Conservation (phyloP, 2,113 vertebrate genomes). For the Chaetura pelagica region DNA sequence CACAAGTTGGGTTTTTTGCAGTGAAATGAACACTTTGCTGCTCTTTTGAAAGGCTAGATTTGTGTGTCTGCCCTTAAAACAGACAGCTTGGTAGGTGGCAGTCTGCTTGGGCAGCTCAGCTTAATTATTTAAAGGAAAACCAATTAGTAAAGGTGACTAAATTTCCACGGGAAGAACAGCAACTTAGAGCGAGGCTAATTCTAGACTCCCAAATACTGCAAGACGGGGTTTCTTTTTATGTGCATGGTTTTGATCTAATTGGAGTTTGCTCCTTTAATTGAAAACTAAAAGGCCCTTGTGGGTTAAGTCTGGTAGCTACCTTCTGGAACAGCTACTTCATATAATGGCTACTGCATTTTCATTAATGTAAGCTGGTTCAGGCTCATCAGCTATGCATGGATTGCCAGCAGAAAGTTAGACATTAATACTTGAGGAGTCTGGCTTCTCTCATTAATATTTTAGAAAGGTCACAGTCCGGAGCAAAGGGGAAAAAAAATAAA, state of each 20-base stretch:
- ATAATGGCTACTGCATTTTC: neutral
- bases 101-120: constrained; percentile 17
- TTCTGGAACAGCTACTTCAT: neutral
- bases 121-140: constrained; percentile 67
- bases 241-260: constrained; percentile 26
- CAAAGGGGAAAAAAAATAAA: neutral
- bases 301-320: constrained; percentile 9
- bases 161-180: constrained; percentile 55
- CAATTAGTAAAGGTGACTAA: constrained; percentile 77
- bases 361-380: neutral
- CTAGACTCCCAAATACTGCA: constrained; percentile 42
- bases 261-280: constrained; percentile 51
- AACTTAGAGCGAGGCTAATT: constrained; percentile 1
- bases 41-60: neutral
- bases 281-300: constrained; percentile 48
- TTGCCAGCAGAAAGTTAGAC: neutral
- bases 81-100: constrained; percentile 35
- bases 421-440: neutral
- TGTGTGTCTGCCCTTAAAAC: neutral
- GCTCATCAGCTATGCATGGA: neutral
- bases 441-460: neutral
- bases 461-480: neutral
- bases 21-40: neutral
- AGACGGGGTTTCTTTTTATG: constrained; percentile 15
- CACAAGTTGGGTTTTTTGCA: neutral